Conservation (phyloP, 1,140 invertebrate species). For the Idris sp. region DNA sequence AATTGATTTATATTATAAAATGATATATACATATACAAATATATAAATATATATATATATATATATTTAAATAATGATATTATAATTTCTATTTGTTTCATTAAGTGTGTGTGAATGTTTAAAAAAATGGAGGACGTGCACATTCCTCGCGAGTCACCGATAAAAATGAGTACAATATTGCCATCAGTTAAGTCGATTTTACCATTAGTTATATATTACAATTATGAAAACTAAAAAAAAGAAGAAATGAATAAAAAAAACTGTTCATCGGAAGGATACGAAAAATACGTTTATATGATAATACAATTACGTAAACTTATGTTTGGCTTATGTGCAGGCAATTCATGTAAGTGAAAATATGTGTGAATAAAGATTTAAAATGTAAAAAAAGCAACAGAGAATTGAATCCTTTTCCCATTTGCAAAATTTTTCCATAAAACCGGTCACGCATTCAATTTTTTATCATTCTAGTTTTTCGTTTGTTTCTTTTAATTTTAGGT, state of each 20-base stretch:
- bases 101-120: conserved; percentile 49
- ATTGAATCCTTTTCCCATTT: conserved; percentile 65
- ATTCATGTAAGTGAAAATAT: conserved; percentile 78
- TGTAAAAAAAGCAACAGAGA: conserved; percentile 68
- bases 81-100: conserved; percentile 4
- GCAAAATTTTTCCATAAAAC: conserved; percentile 34
- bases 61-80: conserved; percentile 29
- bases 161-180: conserved; percentile 74
- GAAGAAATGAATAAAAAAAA: no score
- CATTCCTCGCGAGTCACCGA: conserved; percentile 73
- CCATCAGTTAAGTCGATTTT: no score
- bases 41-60: conserved; percentile 5
- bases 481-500: not conserved
- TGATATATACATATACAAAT: conserved; percentile 8
- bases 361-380: conserved; percentile 79
- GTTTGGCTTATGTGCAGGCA: conserved; percentile 76
- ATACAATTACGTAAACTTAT: conserved; percentile 75
- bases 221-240: no score
- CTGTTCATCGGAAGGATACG: conserved; percentile 6
- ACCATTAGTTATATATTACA: no score
- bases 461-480: conserved; percentile 4
- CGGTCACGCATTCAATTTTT: conserved; percentile 51
- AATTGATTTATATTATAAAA: conserved; percentile 1
- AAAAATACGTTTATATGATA: conserved; percentile 68
- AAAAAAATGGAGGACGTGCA: conserved; percentile 68